phyloP scores from a whole-genome alignment of 2,888 invertebrate species.

The Cheilosia vulpina region DNA sequence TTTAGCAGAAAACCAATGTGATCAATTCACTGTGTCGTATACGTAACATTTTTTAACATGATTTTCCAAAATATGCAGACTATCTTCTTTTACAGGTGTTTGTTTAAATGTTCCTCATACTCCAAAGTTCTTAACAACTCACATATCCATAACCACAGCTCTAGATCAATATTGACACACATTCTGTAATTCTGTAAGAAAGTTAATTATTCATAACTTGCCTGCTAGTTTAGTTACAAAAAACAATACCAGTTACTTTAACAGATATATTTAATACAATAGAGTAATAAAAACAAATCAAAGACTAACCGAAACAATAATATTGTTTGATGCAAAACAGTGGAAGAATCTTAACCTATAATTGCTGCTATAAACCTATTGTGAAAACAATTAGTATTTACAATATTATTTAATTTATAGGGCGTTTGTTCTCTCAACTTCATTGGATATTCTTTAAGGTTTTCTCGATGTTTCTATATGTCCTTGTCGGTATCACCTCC shows the following conservation, averaged over 20 bases:
- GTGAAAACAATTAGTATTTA: conserved; percentile 41
- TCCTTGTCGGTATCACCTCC: conserved; percentile 91
- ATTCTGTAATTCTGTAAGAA: too few relatives aligned
- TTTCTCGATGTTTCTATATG: conserved; percentile 93
- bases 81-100: too few relatives aligned
- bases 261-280: conserved; percentile 47
- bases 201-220: neutral
- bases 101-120: too few relatives aligned
- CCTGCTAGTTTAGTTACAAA: neutral
- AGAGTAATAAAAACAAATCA: conserved; percentile 15
- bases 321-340: conserved; percentile 26
- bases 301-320: neutral
- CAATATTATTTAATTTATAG: conserved; percentile 11
- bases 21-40: neutral
- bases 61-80: too few relatives aligned
- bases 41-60: neutral
- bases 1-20: too few relatives aligned
- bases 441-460: conserved; percentile 85
- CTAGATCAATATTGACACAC: too few relatives aligned
- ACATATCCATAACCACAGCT: too few relatives aligned
- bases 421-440: conserved; percentile 9
- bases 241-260: conserved; percentile 9
- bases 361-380: conserved; percentile 5
- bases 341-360: conserved; percentile 43
- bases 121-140: too few relatives aligned